These are phyloP conservation scores for Callipepla squamata DNA, from an alignment of 2,113 vertebrate species.

Conservation along the genomic window DNA sequence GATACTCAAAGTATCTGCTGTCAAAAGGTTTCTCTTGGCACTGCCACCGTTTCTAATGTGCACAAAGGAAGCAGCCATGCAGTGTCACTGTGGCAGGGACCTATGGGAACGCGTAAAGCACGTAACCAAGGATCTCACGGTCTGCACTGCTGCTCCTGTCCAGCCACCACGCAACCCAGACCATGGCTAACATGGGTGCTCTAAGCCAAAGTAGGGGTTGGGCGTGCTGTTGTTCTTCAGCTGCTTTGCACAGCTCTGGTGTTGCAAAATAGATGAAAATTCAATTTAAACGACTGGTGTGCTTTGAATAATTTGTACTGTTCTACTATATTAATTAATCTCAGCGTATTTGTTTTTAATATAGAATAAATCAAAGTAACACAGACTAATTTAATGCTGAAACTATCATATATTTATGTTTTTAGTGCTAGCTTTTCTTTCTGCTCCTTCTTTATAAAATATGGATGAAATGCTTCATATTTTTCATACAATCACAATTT, in stretches of 20 bases:
- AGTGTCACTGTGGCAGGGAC: neutral
- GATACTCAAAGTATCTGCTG: neutral
- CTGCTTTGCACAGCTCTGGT: neutral
- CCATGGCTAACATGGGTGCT: fast-evolving
- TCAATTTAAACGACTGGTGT: neutral
- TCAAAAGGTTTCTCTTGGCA: neutral
- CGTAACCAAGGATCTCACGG: neutral
- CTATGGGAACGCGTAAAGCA: neutral
- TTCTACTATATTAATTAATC: neutral
- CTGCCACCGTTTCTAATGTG: neutral
- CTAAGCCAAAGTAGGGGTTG: neutral
- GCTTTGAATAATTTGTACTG: neutral
- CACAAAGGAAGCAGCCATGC: neutral
- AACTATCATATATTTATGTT: neutral
- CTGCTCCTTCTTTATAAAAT: constrained; percentile 22
- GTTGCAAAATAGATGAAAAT: constrained; percentile 5
- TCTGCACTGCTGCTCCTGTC: neutral
- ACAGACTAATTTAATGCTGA: neutral
- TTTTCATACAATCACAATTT: neutral
- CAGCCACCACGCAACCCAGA: neutral
- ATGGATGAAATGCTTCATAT: neutral
- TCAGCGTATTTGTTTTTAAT: neutral
- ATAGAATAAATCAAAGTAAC: neutral
- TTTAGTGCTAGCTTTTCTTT: neutral
- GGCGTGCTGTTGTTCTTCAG: neutral